These are phyloP conservation scores for Drosophila cognata DNA, from an alignment of 2,888 invertebrate species.

Conservation along the genomic window DNA sequence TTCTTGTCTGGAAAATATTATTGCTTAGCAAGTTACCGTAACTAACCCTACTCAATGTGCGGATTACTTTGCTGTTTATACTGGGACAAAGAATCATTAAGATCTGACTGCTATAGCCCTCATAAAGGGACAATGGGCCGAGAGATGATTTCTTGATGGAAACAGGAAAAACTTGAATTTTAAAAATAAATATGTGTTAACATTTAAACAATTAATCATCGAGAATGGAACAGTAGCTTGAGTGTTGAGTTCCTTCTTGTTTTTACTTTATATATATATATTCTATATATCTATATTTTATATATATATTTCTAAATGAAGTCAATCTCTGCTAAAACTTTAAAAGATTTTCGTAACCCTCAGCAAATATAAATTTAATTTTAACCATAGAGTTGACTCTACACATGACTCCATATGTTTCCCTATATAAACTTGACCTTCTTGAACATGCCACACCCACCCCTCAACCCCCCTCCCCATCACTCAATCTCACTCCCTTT, in stretches of 20 bases:
- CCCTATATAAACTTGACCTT: slow-evolving; percentile 56
- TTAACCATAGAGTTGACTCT: not conserved
- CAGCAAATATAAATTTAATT: not conserved
- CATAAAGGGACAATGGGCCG: not conserved
- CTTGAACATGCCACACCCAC: slow-evolving; percentile 1
- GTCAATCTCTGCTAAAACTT: not conserved
- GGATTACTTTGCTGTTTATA: not conserved
- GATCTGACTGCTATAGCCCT: not conserved
- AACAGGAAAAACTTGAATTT: not conserved
- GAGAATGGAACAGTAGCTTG: not conserved
- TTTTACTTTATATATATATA: not conserved
- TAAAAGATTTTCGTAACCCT: not conserved
- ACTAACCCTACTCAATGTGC: not conserved
- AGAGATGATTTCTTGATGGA: not conserved
- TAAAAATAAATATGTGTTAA: not conserved
- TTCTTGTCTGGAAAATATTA: too few relatives aligned
- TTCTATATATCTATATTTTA: not conserved
- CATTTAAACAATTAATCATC: not conserved
- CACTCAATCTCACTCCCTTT: not conserved
- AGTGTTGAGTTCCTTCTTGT: not conserved
- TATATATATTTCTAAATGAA: not conserved
- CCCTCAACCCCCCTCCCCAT: not conserved
- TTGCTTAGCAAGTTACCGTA: not conserved
- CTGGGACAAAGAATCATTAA: not conserved
- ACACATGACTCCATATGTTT: slow-evolving; percentile 12